Percentiles rank a stretch among this genome's conserved stretches.
These are phyloP conservation scores for Semnornis frantzii DNA, from an alignment of 2,113 vertebrate species.

Conservation along the genomic window DNA sequence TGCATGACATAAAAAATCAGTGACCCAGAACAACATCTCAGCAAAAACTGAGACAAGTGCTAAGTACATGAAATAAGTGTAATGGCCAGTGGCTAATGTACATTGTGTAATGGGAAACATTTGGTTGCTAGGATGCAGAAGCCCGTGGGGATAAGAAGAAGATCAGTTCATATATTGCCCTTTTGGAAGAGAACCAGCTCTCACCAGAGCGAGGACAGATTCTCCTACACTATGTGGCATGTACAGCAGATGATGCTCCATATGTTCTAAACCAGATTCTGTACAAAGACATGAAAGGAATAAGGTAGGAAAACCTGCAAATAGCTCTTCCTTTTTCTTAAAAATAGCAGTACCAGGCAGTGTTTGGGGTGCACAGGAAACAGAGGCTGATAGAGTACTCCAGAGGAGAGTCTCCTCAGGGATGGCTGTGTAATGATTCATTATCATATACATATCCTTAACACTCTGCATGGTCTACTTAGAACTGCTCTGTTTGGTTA, in stretches of 20 bases:
- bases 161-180: conserved; percentile 80
- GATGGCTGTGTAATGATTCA: not conserved
- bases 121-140: conserved; percentile 76
- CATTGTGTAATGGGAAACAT: conserved; percentile 34
- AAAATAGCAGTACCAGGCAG: not conserved
- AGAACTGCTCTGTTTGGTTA: not conserved
- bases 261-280: conserved; percentile 75
- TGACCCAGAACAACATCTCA: not conserved
- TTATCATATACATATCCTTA: not conserved
- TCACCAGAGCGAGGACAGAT: conserved; percentile 45
- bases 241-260: conserved; percentile 71
- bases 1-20: not conserved
- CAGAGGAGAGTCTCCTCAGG: not conserved
- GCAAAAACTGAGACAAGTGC: not conserved
- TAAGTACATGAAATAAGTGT: not conserved
- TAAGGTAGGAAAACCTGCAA: conserved; percentile 73
- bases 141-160: conserved; percentile 76
- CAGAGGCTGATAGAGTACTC: not conserved
- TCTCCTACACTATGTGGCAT: conserved; percentile 77
- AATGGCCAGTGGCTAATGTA: not conserved
- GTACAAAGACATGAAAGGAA: conserved; percentile 76
- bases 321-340: not conserved
- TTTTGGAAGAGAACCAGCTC: conserved; percentile 74
- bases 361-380: not conserved
- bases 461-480: not conserved